Evolutionary conservation across 2,888 invertebrate genomes (phyloP), one percentile per base, ranked within the genome.

Genomic region (Andrena minutula): DNA sequence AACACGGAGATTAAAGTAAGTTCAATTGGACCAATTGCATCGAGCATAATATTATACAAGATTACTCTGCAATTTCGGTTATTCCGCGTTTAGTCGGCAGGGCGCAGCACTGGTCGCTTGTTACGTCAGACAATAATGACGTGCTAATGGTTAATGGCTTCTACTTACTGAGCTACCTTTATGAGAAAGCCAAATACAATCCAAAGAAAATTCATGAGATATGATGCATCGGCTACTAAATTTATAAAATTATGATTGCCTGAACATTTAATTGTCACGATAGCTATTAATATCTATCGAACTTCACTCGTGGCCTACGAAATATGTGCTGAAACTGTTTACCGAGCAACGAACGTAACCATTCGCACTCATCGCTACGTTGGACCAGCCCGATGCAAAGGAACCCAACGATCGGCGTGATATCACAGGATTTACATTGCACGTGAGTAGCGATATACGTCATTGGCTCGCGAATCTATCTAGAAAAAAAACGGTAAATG

Each of bases 171-270:
- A 89, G 87, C 86, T 89, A 87, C 61, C 85, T 86, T 89, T 87
- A 92, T 90, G 91, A 90, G 88, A 90, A 87, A 89, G 89, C 89
- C 84, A 87, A 89, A 89, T 90, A 86, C 88, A 89, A 91, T 92
- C 90, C 95, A 95, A 94, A 95, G 95, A 94, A 95, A 94, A 95
- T 95, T 94, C 94, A 95, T 95, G 95, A 95, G 94, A 94, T 93
- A 95, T 95, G 95, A 95, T 94, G 95, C 95, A 94, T 95, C 95
- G 94, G 95, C 95, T 94, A 94, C 94, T 91, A 95, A 94, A 95
- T 95, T 93, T 94, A 95, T 95, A 94, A 94, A 95, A 95, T 95
- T 95, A 95, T 94, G 94, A 94, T 92, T 94, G 92, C 91, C 86
- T 88, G 88, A 90, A 83, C 73, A 82, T 85, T 86, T 75, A 74